Evolutionary conservation across 2,113 vertebrate genomes (phyloP).

Genomic region (Callorhinus ursinus): DNA sequence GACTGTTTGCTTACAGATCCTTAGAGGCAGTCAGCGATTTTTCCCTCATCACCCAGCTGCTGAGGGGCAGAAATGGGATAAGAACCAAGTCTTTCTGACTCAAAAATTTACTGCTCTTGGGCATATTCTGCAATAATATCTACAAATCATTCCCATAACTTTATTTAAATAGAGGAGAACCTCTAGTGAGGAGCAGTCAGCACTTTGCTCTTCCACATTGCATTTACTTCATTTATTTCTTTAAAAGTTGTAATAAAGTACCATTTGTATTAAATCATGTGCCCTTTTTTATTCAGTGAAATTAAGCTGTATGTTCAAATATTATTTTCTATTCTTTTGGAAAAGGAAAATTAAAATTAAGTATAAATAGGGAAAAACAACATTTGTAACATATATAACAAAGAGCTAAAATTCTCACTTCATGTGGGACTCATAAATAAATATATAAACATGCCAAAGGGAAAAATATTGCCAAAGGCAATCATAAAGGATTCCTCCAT

Average conservation of each 20-base stretch:
- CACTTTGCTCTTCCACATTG: neutral
- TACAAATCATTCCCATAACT: neutral
- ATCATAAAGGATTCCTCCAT: neutral
- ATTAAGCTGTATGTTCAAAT: neutral
- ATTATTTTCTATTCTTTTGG: neutral
- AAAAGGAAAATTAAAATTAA: constrained; percentile 28
- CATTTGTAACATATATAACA: neutral
- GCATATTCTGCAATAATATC: neutral
- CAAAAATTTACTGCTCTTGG: neutral
- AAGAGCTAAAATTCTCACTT: neutral
- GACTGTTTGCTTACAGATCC: neutral
- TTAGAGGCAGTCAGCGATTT: neutral
- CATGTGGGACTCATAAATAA: neutral
- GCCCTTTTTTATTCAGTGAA: neutral
- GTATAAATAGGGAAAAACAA: neutral
- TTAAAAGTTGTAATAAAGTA: neutral
- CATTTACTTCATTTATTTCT: constrained; percentile 9
- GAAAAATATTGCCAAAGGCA: neutral
- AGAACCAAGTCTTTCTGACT: neutral
- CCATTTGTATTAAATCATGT: neutral
- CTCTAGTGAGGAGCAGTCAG: neutral
- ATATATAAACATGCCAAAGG: neutral
- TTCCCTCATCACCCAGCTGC: neutral
- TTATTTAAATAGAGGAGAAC: neutral
- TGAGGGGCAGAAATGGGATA: neutral